Percentiles rank a stretch among this genome's conserved stretches.
Evolutionary conservation across 2,113 vertebrate genomes (phyloP).

Genomic region (Sander vitreus): DNA sequence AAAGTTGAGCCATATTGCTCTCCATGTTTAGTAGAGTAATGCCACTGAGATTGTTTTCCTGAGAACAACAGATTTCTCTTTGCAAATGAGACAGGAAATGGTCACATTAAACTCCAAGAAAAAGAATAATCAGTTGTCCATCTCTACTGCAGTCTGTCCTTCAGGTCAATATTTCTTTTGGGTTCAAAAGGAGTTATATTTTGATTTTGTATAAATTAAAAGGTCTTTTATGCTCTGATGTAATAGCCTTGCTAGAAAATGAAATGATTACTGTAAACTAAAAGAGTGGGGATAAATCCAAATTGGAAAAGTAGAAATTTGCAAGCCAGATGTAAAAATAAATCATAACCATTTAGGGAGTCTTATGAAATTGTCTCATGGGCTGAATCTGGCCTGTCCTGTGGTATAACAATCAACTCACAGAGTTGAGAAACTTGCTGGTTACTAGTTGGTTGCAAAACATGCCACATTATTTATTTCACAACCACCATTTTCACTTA

Average conservation of each 20-base stretch:
- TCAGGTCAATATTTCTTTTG: neutral
- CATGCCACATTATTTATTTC: slow-evolving; percentile 2
- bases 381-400: neutral
- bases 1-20: no score
- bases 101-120: neutral
- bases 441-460: neutral
- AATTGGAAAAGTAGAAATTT: neutral
- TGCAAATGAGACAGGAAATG: neutral
- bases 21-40: neutral
- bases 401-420: neutral
- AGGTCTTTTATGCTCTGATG: neutral
- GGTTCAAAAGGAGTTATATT: no score
- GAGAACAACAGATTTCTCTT: neutral
- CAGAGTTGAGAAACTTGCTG: neutral
- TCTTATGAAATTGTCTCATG: slow-evolving; percentile 1
- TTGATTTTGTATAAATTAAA: neutral
- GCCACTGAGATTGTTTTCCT: neutral
- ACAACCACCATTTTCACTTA: neutral
- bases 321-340: neutral
- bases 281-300: neutral
- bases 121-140: no score
- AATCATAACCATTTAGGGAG: neutral
- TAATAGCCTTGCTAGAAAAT: neutral
- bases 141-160: neutral
- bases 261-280: neutral